Evolutionary conservation across 2,113 vertebrate species (phyloP).

Genomic region (Otolemur garnettii): DNA sequence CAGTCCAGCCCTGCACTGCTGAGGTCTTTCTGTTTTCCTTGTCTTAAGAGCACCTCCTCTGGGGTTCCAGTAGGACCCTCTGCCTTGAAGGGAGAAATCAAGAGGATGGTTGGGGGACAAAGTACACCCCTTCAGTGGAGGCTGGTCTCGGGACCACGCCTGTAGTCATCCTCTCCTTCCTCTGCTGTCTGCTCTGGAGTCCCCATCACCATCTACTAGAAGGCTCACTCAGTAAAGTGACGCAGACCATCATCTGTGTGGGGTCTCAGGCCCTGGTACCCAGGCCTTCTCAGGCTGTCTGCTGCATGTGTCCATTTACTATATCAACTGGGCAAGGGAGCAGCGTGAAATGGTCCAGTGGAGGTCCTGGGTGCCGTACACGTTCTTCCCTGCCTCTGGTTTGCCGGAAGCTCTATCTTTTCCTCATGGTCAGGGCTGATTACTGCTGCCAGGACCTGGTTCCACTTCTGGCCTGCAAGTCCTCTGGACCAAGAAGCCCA

Average conservation of each 20-base stretch:
- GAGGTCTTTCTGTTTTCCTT: neutral
- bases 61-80: neutral
- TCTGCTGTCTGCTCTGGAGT: neutral
- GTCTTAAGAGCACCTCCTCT: neutral
- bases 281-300: neutral
- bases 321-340: neutral
- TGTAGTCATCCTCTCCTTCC: neutral
- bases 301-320: neutral
- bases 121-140: neutral
- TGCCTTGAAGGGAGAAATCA: neutral
- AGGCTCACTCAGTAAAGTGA: neutral
- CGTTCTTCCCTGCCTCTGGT: neutral
- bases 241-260: neutral
- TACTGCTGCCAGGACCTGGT: neutral
- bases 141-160: neutral
- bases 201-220: neutral
- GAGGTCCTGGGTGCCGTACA: no score
- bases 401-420: neutral
- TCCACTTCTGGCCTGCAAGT: neutral
- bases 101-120: neutral
- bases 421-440: neutral
- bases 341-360: neutral
- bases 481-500: neutral
- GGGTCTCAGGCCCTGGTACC: neutral
- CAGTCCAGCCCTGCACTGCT: neutral